Evolutionary conservation across 2,888 invertebrate genomes (phyloP), one percentile per base, ranked within the genome.

Genomic region (Neria commutata): DNA sequence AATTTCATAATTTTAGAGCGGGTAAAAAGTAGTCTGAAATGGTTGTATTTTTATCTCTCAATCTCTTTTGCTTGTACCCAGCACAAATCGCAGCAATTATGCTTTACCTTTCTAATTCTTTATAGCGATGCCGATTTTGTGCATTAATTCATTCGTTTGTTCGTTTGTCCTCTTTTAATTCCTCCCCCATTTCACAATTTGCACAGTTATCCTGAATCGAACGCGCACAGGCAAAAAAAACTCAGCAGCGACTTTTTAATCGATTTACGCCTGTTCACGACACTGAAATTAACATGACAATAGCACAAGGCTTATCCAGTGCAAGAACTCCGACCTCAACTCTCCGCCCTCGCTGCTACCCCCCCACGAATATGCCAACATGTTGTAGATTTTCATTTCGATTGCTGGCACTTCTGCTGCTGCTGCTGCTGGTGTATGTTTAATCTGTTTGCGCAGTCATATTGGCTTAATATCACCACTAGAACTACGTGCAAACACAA

Each of bases 241-340:
- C 6, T 8, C 11, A 6, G 6, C 29, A 25, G 56, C 65, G 73
- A 72, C 70, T 70, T 67, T 73, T 71, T 70, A 72, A 74, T 68
- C 72, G 72, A 71, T 68, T 73, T 67, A 66, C 64, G 63, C 66
- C 72, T 72, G 72, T 69, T 68, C 58, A 58, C 74, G 72, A 72
- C 72, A 72, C 73, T 70, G 70, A 74, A 72, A 74, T 72, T 72
- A 72, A 72, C 74, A 68, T 63, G 59, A 72, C 71, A 74, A 72
- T 74, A 52, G 42, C 23, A 33, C 37, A 33, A 4, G 6, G 6
- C n/a, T 37, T 37, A n/a, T n/a, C n/a, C n/a, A n/a, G n/a, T n/a
- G n/a, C n/a, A n/a, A n/a, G n/a, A n/a, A n/a, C n/a, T n/a, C n/a
- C n/a, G n/a, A n/a, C n/a, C n/a, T n/a, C n/a, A n/a, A n/a, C n/a